Evolutionary conservation across 2,113 vertebrate species (phyloP), one percentile per base, ranked within the genome.

Genomic region (Cololabis saira): DNA sequence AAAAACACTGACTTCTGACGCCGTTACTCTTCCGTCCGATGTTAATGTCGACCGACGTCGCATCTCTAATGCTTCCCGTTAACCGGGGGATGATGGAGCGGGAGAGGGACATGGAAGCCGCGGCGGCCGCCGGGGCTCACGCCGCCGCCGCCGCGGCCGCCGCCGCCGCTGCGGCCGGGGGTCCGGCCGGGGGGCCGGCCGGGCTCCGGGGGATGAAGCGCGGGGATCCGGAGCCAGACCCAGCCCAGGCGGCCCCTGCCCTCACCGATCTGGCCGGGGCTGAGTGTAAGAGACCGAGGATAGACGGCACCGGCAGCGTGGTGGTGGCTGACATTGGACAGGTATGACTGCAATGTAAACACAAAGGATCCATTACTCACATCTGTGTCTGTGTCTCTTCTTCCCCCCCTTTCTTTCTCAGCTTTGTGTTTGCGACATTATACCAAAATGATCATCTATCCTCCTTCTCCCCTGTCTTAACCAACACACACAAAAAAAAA

Each of bases 21-120:
- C 24, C 71, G 67, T 50, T n/a, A n/a, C 43, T 65, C 69, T 65
- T 76, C 86, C 81, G 81, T 90, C 90, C 89, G 61, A 89, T 92
- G 91, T 92, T 92, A 91, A 93, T 93, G 92, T 93, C 91, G 91
- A 92, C 91, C 88, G 92, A 93, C 89, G 91, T 92, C 76, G 89
- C 90, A 70, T 89, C 92, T 61, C 80, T 92, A 74, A 85, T 92
- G 88, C 71, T 92, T 37, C 91, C 92, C 88, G 90, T 91, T 78
- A 91, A 66, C 81, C 91, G 92, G 91, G 92, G 91, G 45, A 90
- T 92, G 54, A 90, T 92, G 91, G 92, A 93, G 72, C 79, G 74
- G 64, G 92, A 93, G 22, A 87, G 86, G 60, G 92, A 93, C 69
- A 81, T 92, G 52, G 91, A 91, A 30, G n/a, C n/a, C n/a, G 61